phyloP scores from a whole-genome alignment of 2,113 vertebrate species.

The Myocastor coypus region DNA sequence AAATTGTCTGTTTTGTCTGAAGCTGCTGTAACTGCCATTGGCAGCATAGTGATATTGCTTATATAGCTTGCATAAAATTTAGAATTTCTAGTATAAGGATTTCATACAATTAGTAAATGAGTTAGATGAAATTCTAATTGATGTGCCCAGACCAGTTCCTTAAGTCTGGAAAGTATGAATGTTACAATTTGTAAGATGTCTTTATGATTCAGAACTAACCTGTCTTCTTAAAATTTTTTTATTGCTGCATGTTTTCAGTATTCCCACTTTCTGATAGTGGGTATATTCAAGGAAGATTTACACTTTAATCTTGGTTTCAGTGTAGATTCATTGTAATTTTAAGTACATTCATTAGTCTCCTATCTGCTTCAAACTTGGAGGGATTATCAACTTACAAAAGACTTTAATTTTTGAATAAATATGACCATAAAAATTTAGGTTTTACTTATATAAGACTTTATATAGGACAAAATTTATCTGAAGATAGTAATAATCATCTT shows the following conservation, averaged over 20 bases:
- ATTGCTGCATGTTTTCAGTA: not conserved
- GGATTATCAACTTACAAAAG: constrained; percentile 30
- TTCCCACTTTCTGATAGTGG: constrained; percentile 12
- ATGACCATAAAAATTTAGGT: not conserved
- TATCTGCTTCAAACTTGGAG: constrained; percentile 8
- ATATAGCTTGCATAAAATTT: not conserved
- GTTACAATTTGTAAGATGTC: not conserved
- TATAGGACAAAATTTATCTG: not conserved
- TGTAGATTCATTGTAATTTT: constrained; percentile 37
- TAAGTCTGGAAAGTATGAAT: not conserved
- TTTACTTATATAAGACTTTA: not conserved
- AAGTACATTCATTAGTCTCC: constrained; percentile 33
- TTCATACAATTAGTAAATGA: not conserved
- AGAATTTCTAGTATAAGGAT: constrained; percentile 24
- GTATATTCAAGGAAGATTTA: constrained; percentile 5
- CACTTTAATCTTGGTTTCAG: not conserved
- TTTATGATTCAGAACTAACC: not conserved
- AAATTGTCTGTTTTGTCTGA: not conserved
- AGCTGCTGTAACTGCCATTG: not conserved
- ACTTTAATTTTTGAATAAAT: not conserved
- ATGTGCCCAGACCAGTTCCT: not conserved
- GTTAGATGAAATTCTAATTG: not conserved
- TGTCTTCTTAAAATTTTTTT: not conserved
- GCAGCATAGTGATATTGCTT: not conserved
- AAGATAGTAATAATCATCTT: not conserved